Percentiles rank a stretch among this genome's conserved stretches.
Conservation (phyloP, 2,113 vertebrate species). For the Enhydra lutris region DNA sequence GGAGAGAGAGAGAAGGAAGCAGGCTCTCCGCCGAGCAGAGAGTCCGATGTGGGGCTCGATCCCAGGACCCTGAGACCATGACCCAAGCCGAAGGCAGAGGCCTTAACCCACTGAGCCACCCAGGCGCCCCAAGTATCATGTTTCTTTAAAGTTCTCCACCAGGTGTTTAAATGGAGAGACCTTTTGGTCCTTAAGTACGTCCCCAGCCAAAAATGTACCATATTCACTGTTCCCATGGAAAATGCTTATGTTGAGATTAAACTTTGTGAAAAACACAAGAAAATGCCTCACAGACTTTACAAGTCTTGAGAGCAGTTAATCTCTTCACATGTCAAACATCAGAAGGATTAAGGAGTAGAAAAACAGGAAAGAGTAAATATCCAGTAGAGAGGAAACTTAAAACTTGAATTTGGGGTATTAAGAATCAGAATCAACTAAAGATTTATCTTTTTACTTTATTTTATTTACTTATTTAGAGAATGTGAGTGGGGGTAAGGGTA, state of each 20-base stretch:
- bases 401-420: slow-evolving; percentile 30
- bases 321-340: background rate
- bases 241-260: background rate
- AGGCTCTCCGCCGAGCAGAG: too few species aligned
- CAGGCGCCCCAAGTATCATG: background rate
- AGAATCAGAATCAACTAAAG: background rate
- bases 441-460: background rate
- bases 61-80: too few species aligned
- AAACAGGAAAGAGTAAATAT: background rate
- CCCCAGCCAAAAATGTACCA: background rate
- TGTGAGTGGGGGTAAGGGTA: background rate
- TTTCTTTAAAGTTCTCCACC: slow-evolving; percentile 1
- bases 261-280: background rate
- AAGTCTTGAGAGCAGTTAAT: background rate
- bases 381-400: background rate
- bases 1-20: too few species aligned
- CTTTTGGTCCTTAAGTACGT: background rate
- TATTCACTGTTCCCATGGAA: background rate
- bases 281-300: background rate
- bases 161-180: background rate
- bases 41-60: too few species aligned
- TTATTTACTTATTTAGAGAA: background rate
- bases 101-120: too few species aligned
- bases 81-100: too few species aligned
- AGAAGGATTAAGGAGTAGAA: background rate